Conservation (phyloP, 2,888 invertebrate species). For the Sabatieria punctata region DNA sequence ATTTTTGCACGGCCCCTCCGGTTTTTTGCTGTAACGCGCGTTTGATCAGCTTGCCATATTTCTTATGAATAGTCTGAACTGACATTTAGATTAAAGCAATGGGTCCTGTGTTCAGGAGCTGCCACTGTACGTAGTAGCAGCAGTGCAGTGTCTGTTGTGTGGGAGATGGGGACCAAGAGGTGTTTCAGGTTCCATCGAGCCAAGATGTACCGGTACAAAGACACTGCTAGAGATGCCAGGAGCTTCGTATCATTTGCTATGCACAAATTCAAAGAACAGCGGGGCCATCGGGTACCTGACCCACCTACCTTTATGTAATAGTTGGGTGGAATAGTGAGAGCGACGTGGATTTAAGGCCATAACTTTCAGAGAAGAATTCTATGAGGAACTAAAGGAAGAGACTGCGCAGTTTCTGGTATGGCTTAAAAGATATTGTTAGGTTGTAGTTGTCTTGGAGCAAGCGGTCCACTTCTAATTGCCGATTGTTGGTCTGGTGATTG, state of each 20-base stretch:
- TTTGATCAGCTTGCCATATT: no score
- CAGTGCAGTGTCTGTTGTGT: no score
- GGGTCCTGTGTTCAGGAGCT: no score
- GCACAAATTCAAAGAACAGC: slow-evolving; percentile 26
- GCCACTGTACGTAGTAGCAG: no score
- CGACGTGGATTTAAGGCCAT: neutral
- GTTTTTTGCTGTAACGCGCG: no score
- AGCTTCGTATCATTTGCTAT: slow-evolving; percentile 27
- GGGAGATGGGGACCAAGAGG: neutral
- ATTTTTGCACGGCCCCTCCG: no score
- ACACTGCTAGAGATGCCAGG: slow-evolving; percentile 26
- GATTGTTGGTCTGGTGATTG: no score
- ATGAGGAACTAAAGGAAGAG: slow-evolving; percentile 27
- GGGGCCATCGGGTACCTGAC: slow-evolving; percentile 26
- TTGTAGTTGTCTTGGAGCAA: no score
- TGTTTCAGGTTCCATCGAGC: slow-evolving; percentile 25
- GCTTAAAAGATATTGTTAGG: no score
- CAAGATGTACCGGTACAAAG: slow-evolving; percentile 30
- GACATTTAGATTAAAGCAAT: no score
- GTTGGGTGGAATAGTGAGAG: neutral
- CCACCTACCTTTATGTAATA: slow-evolving; percentile 25
- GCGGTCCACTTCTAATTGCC: no score
- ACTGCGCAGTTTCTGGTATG: slow-evolving; percentile 22
- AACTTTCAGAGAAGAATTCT: slow-evolving; percentile 20
- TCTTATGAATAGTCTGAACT: neutral